Conservation (phyloP, 2,888 invertebrate genomes). For the Phragmatobia fuliginosa region DNA sequence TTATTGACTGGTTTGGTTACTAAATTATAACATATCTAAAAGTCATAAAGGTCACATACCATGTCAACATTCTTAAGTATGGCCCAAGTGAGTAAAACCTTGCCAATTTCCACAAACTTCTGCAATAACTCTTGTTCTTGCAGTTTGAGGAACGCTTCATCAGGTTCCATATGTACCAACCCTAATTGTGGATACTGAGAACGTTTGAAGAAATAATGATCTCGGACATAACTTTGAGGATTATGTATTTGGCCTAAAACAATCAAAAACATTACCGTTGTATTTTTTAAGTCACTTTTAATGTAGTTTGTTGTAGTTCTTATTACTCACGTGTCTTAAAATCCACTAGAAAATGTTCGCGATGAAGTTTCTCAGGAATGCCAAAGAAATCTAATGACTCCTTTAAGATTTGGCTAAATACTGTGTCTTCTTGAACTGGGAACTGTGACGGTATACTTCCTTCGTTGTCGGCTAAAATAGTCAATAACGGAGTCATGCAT, state of each 20-base stretch:
- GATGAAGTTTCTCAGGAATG: conserved; percentile 95
- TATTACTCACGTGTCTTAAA: conserved; percentile 96
- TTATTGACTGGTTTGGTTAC: no score
- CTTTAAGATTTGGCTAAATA: conserved; percentile 97
- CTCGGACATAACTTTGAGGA: conserved; percentile 97
- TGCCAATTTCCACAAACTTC: conserved; percentile 99
- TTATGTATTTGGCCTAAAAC: conserved; percentile 98
- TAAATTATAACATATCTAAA: no score
- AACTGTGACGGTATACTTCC: conserved; percentile 99
- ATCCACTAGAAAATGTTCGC: conserved; percentile 98
- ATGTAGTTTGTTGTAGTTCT: neutral
- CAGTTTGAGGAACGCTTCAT: conserved; percentile 95
- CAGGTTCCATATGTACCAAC: conserved; percentile 96
- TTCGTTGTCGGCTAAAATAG: conserved; percentile 90
- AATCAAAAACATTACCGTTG: no score
- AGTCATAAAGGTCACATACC: conserved; percentile 77
- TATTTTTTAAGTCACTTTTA: no score
- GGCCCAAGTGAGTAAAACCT: conserved; percentile 96
- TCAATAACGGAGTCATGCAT: neutral
- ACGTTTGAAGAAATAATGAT: conserved; percentile 97
- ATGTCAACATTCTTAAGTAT: conserved; percentile 96
- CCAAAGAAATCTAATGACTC: conserved; percentile 99
- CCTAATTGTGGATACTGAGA: conserved; percentile 99
- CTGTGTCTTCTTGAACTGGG: conserved; percentile 99
- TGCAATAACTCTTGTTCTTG: conserved; percentile 96